Percentiles rank a stretch among this genome's conserved stretches.
These are phyloP conservation scores for Gryllus bimaculatus DNA, from an alignment of 1,140 invertebrate species.

Conservation along the genomic window DNA sequence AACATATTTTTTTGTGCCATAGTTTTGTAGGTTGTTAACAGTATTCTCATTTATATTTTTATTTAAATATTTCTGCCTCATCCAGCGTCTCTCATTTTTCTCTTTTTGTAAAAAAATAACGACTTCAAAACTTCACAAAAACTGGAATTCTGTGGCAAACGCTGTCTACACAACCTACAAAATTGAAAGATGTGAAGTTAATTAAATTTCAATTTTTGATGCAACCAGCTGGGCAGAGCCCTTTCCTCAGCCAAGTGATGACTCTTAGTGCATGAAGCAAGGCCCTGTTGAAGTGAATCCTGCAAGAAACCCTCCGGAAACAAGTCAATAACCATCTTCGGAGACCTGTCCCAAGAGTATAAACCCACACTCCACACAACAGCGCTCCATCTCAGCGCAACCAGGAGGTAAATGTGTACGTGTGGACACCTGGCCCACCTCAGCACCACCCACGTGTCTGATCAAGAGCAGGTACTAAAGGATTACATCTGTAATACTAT, in stretches of 20 bases:
- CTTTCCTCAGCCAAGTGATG: slow-evolving; percentile 37
- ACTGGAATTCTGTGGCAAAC: neutral
- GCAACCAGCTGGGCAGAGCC: slow-evolving; percentile 25
- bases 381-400: slow-evolving; percentile 23
- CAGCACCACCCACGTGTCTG: slow-evolving; percentile 26
- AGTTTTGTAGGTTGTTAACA: neutral
- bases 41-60: slow-evolving; percentile 6
- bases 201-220: neutral
- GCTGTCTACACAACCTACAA: neutral
- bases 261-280: slow-evolving; percentile 49
- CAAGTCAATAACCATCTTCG: neutral
- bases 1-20: neutral
- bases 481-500: slow-evolving; percentile 8
- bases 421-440: slow-evolving; percentile 26
- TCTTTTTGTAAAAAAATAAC: neutral
- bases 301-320: slow-evolving; percentile 12
- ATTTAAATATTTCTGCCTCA: neutral
- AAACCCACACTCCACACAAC: slow-evolving; percentile 25
- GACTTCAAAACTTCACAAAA: neutral
- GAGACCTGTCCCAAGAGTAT: neutral
- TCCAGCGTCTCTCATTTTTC: neutral
- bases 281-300: slow-evolving; percentile 27
- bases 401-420: slow-evolving; percentile 19
- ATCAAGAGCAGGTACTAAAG: slow-evolving; percentile 30
- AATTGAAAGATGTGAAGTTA: neutral